Evolutionary conservation across 2,113 vertebrate genomes (phyloP).

Genomic region (Saguinus midas): DNA sequence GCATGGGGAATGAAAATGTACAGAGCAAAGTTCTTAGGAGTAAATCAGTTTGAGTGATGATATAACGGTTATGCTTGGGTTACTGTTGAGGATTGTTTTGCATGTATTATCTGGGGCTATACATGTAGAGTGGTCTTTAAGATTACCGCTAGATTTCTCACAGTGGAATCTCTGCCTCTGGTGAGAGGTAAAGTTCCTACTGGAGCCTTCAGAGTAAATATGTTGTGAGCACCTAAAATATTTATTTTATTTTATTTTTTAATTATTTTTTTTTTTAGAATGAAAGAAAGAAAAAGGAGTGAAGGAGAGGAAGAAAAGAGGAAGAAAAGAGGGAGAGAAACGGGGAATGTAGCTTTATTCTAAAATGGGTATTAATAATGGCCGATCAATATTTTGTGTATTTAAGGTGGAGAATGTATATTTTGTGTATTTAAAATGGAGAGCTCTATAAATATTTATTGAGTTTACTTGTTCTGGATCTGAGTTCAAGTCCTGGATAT

Average conservation of each 20-base stretch:
- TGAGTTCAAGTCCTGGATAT: too few relatives aligned
- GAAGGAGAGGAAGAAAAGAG: too few relatives aligned
- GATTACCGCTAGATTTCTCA: conserved; percentile 10
- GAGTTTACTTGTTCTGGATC: too few relatives aligned
- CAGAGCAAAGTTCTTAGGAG: conserved; percentile 35
- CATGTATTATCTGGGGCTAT: neutral
- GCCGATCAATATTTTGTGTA: too few relatives aligned
- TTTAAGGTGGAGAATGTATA: too few relatives aligned
- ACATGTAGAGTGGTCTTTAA: conserved; percentile 31
- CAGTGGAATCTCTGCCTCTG: neutral
- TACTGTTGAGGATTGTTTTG: neutral
- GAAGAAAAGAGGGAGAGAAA: too few relatives aligned
- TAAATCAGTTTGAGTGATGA: conserved; percentile 39
- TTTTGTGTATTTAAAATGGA: too few relatives aligned
- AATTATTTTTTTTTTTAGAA: too few relatives aligned
- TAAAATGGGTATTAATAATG: too few relatives aligned
- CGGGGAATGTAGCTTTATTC: too few relatives aligned
- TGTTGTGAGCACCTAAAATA: neutral
- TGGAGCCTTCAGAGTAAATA: neutral
- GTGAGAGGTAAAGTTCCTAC: conserved; percentile 27
- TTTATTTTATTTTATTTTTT: neutral
- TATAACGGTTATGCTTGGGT: neutral
- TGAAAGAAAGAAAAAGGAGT: too few relatives aligned
- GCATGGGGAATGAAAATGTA: neutral
- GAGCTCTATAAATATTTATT: too few relatives aligned